These are phyloP conservation scores for Scomber scombrus DNA, from an alignment of 2,113 vertebrate species.

Conservation along the genomic window DNA sequence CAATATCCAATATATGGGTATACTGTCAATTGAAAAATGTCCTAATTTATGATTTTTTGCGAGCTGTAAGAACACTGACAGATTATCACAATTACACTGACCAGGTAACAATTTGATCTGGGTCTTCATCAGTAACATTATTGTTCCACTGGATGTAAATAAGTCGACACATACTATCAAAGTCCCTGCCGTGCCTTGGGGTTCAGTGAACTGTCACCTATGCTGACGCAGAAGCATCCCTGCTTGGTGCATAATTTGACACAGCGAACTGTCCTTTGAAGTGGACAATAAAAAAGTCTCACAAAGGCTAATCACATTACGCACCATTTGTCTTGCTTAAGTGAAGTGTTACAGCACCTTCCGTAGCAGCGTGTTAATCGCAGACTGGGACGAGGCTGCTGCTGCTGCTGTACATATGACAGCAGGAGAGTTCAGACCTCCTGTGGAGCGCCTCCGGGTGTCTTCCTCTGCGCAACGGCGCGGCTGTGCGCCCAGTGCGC, in stretches of 20 bases:
- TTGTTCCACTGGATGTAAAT: slow-evolving; percentile 18
- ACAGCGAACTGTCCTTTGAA: slow-evolving; percentile 73
- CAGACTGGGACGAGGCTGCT: slow-evolving; percentile 19
- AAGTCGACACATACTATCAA: neutral
- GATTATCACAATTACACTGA: neutral
- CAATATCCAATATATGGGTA: neutral
- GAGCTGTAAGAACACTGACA: neutral
- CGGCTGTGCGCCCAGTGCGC: slow-evolving; percentile 36
- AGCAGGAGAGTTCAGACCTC: slow-evolving; percentile 43
- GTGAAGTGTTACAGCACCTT: slow-evolving; percentile 75
- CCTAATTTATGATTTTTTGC: neutral
- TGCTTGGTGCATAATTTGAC: slow-evolving; percentile 68
- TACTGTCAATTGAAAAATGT: neutral
- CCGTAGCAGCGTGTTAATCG: slow-evolving; percentile 19
- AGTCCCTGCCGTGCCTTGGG: neutral
- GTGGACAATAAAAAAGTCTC: slow-evolving; percentile 74
- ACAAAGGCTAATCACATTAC: slow-evolving; percentile 78
- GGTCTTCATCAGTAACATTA: neutral
- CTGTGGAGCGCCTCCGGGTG: slow-evolving; percentile 45
- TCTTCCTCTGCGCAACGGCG: slow-evolving; percentile 42
- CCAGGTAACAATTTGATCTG: neutral
- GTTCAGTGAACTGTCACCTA: slow-evolving; percentile 29
- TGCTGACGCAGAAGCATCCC: slow-evolving; percentile 18
- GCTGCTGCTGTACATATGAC: slow-evolving; percentile 31
- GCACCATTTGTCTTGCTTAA: slow-evolving; percentile 82